phyloP scores from a whole-genome alignment of 2,797 vertebrate genomes.

The Alectoris magna region DNA sequence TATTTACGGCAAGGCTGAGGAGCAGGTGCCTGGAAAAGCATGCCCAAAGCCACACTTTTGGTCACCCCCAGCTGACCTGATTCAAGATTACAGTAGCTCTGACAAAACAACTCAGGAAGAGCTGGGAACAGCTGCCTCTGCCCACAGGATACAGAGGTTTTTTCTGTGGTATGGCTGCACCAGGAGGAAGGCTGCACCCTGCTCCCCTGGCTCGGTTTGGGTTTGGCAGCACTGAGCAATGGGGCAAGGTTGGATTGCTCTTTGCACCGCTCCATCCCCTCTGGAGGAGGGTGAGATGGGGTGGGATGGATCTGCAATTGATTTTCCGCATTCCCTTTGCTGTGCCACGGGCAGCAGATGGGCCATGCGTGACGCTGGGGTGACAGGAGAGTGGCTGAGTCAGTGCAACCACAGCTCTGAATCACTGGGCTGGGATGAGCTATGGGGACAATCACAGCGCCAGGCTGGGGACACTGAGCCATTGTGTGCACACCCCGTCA shows the following conservation, averaged over 20 bases:
- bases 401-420: constrained; percentile 43
- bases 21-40: not conserved
- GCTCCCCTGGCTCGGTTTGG: accelerated
- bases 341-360: constrained; percentile 41
- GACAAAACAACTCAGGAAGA: not conserved
- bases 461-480: constrained; percentile 46
- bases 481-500: constrained; percentile 45
- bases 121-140: not conserved
- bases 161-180: accelerated
- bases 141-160: not conserved
- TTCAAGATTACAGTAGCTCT: not conserved
- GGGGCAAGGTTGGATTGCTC: not conserved
- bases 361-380: not conserved
- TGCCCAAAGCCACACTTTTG: not conserved
- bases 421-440: constrained; percentile 8
- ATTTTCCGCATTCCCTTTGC: constrained; percentile 29
- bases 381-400: constrained; percentile 47
- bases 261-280: too few relatives aligned
- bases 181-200: not conserved
- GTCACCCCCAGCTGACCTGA: not conserved
- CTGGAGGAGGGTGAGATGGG: too few relatives aligned
- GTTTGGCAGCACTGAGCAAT: not conserved
- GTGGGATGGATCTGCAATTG: not conserved
- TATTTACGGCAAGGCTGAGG: not conserved
- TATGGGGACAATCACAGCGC: not conserved